These are phyloP conservation scores for Mixornis gularis DNA, from an alignment of 2,113 vertebrate species.

Conservation along the genomic window DNA sequence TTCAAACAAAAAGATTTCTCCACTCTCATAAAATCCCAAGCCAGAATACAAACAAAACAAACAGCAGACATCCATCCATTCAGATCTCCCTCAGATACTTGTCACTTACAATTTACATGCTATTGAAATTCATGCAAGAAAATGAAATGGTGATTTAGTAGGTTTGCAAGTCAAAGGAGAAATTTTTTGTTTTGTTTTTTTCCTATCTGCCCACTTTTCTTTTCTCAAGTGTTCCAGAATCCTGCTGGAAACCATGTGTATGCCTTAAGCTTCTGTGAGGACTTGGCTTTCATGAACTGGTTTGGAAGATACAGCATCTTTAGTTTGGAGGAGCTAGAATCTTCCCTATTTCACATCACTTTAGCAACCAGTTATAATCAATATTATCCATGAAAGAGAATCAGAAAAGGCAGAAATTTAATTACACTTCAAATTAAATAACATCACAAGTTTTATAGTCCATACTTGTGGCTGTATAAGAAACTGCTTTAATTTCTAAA, in stretches of 20 bases:
- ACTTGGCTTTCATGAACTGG: not conserved
- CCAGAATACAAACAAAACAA: not conserved
- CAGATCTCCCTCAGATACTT: not conserved
- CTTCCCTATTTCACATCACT: not conserved
- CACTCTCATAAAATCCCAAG: not conserved
- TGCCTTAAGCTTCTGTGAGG: not conserved
- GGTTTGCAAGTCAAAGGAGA: not conserved
- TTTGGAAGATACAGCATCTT: not conserved
- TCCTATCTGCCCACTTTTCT: not conserved
- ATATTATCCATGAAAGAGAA: not conserved
- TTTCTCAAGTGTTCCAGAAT: not conserved
- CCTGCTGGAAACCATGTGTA: not conserved
- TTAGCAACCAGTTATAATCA: not conserved
- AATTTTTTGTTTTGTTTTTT: not conserved
- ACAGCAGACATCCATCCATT: not conserved
- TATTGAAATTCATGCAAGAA: not conserved
- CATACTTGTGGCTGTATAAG: not conserved
- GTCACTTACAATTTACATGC: not conserved
- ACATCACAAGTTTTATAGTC: not conserved
- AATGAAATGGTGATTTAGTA: not conserved
- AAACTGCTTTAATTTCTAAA: not conserved
- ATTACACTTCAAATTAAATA: not conserved
- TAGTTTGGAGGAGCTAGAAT: not conserved
- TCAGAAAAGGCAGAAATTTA: not conserved
- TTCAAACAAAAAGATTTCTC: conserved; percentile 1